These are phyloP conservation scores for Argyresthia goedartella DNA, from an alignment of 2,888 invertebrate species.

Conservation along the genomic window DNA sequence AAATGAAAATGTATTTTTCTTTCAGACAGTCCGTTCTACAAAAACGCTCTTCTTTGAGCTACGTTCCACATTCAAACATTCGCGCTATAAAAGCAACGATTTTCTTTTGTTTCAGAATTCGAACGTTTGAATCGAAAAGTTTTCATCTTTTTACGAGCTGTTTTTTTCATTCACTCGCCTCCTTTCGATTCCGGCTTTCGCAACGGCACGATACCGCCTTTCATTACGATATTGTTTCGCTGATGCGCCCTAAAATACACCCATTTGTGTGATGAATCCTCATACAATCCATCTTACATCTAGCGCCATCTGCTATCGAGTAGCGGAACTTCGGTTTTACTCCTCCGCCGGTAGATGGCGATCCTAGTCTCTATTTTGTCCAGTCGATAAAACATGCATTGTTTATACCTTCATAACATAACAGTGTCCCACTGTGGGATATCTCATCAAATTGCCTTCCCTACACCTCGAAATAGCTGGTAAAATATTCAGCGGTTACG, in stretches of 20 bases:
- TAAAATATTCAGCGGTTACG: conserved; percentile 55
- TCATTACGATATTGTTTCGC: conserved; percentile 12
- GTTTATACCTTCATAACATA: conserved; percentile 52
- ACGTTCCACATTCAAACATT: no score
- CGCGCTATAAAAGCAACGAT: neutral
- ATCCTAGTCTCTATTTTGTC: conserved; percentile 20
- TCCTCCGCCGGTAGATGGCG: conserved; percentile 34
- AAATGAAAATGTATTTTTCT: neutral
- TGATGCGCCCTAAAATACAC: no score
- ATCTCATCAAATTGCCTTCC: conserved; percentile 55
- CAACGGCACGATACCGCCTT: conserved; percentile 16
- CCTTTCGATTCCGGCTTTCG: conserved; percentile 14
- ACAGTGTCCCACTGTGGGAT: conserved; percentile 41
- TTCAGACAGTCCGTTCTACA: neutral
- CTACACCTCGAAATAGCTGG: conserved; percentile 40
- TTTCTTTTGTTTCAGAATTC: neutral
- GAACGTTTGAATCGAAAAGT: neutral
- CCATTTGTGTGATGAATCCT: neutral
- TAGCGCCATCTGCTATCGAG: conserved; percentile 25
- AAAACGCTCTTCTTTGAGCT: no score
- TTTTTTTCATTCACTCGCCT: neutral
- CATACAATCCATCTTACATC: neutral
- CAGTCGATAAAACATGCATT: conserved; percentile 58
- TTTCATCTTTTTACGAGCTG: neutral
- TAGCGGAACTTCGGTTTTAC: conserved; percentile 19